Conservation (phyloP, 2,888 invertebrate species). For the Clunio marinus region DNA sequence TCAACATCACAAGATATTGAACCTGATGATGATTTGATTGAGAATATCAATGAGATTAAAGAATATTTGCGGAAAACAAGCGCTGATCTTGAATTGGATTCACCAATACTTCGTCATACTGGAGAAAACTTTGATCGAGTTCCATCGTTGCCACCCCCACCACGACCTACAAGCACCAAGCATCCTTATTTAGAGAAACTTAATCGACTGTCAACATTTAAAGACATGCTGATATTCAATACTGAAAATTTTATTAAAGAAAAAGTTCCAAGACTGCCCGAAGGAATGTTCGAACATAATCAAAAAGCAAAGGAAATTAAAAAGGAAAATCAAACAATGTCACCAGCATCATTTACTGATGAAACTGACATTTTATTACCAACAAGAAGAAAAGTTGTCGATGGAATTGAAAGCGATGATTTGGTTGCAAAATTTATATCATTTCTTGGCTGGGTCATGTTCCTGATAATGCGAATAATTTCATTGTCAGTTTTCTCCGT, state of each 20-base stretch:
- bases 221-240: constrained; percentile 54
- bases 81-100: constrained; percentile 33
- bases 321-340: background rate
- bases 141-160: constrained; percentile 55
- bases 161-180: constrained; percentile 46
- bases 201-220: constrained; percentile 46
- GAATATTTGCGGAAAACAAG: constrained; percentile 43
- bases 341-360: constrained; percentile 40
- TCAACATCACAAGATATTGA: background rate
- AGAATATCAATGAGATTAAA: constrained; percentile 48
- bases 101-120: constrained; percentile 23
- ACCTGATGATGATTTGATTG: constrained; percentile 42
- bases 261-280: constrained; percentile 53
- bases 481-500: constrained; percentile 66
- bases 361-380: constrained; percentile 47
- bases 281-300: constrained; percentile 51
- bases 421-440: constrained; percentile 63
- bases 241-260: constrained; percentile 56
- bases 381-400: constrained; percentile 54
- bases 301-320: constrained; percentile 49
- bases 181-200: constrained; percentile 41
- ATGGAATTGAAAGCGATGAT: constrained; percentile 72
- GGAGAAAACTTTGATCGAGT: constrained; percentile 18
- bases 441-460: constrained; percentile 73
- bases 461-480: constrained; percentile 66